A percentile compares a stretch with the other conserved stretches of the same genome.
Conservation (phyloP, 2,797 vertebrate species). For the Sphaeramia orbicularis region DNA sequence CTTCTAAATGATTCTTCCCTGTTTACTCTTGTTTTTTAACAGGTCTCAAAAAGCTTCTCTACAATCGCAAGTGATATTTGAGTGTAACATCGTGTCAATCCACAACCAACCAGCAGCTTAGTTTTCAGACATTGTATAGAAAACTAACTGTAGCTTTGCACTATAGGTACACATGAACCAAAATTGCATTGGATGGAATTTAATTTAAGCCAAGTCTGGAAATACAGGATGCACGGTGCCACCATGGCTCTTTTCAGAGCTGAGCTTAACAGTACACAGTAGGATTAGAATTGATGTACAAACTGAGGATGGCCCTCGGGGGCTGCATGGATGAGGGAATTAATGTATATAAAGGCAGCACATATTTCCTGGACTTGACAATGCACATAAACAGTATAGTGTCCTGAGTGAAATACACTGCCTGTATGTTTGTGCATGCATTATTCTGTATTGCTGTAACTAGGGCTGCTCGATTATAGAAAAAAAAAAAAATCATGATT, state of each 20-base stretch:
- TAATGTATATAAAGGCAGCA: constrained; percentile 16
- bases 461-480: no score
- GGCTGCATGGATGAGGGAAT: constrained; percentile 14
- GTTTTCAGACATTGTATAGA: background rate
- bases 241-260: background rate
- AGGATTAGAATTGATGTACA: background rate
- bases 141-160: background rate
- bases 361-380: constrained; percentile 2
- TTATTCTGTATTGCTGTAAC: background rate
- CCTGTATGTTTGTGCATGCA: background rate
- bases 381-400: background rate
- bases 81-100: background rate
- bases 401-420: background rate
- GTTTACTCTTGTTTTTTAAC: background rate
- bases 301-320: constrained; percentile 6
- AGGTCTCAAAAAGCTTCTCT: background rate
- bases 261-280: background rate
- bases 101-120: background rate
- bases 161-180: background rate
- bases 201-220: background rate
- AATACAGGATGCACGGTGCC: background rate
- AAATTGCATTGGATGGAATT: background rate
- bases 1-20: background rate
- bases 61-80: background rate
- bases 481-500: no score